Conservation (phyloP, 2,113 vertebrate species). For the Nibea albiflora region DNA sequence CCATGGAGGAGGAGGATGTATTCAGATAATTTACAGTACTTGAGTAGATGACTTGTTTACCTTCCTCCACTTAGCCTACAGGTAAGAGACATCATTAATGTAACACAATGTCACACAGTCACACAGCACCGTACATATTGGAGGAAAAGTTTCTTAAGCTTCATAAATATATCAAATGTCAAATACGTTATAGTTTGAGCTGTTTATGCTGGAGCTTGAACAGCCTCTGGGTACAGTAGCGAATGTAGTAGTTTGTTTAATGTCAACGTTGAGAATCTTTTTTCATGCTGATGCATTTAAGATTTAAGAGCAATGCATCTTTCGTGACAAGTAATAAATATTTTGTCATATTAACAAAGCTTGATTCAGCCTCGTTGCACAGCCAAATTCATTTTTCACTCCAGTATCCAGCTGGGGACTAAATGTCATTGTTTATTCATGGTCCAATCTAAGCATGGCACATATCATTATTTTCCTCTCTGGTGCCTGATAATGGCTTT, state of each 20-base stretch:
- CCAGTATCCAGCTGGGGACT: constrained; percentile 54
- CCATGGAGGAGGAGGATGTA: neutral
- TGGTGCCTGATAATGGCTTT: constrained; percentile 27
- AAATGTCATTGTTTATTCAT: constrained; percentile 73
- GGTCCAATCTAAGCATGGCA: constrained; percentile 41
- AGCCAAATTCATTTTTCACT: constrained; percentile 51
- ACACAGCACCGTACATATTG: neutral
- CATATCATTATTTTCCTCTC: constrained; percentile 35
- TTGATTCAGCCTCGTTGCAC: constrained; percentile 53
- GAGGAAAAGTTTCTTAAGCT: neutral
- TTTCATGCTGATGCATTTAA: constrained; percentile 39
- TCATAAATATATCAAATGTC: constrained; percentile 6
- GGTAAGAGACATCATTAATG: neutral
- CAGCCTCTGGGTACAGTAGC: neutral
- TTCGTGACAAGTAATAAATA: constrained; percentile 70
- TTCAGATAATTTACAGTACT: neutral
- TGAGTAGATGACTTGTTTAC: neutral
- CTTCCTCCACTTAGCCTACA: neutral
- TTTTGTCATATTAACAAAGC: constrained; percentile 68
- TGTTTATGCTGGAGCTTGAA: constrained; percentile 23
- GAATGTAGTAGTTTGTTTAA: constrained; percentile 24
- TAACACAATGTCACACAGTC: neutral
- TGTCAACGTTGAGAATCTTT: constrained; percentile 31
- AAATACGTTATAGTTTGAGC: neutral
- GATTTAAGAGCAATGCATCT: constrained; percentile 55